Percentiles rank a stretch among this genome's conserved stretches.
Evolutionary conservation across 2,113 vertebrate genomes (phyloP).

Genomic region (Tragelaphus strepsiceros): DNA sequence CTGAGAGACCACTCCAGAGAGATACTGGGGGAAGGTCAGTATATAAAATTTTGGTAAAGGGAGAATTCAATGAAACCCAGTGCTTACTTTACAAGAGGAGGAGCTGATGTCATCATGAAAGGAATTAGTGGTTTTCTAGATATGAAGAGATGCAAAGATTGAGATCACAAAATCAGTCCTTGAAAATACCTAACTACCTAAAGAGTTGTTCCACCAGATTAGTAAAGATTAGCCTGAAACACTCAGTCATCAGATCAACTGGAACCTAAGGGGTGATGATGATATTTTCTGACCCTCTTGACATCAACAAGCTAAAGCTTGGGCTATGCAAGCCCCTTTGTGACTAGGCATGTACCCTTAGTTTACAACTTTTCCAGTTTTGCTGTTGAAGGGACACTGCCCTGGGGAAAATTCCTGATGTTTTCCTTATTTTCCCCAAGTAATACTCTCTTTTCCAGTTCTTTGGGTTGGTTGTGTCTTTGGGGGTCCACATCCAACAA

Average conservation of each 20-base stretch:
- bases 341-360: not conserved
- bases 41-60: not conserved
- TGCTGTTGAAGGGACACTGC: not conserved
- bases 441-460: not conserved
- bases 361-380: not conserved
- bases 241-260: not conserved
- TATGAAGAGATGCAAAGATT: not conserved
- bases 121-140: not conserved
- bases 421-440: not conserved
- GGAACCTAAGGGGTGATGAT: not conserved
- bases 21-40: not conserved
- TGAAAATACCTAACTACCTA: not conserved
- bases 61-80: not conserved
- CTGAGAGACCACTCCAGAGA: not conserved
- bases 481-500: not conserved
- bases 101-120: not conserved
- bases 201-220: not conserved
- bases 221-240: not conserved
- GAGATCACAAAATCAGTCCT: not conserved
- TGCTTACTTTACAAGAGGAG: not conserved
- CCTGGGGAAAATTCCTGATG: not conserved
- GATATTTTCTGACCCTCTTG: not conserved
- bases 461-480: not conserved
- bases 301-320: not conserved
- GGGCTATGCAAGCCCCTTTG: not conserved